Conservation (phyloP, 2,888 invertebrate genomes). For the Plemyria rubiginata region DNA sequence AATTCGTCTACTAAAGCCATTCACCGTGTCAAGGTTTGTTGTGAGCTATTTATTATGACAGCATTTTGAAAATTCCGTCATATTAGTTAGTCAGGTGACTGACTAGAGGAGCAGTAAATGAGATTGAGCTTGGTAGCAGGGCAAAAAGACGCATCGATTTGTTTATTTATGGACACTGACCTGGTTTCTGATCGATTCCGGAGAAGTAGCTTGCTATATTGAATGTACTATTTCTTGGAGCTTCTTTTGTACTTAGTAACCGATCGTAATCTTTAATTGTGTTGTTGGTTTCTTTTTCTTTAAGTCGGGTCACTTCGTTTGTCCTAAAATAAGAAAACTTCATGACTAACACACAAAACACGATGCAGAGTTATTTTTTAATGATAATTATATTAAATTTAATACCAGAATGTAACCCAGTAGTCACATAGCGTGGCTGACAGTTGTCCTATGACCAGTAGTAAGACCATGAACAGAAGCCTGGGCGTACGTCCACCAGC, state of each 20-base stretch:
- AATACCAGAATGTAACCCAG: slow-evolving; percentile 90
- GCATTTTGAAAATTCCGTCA: slow-evolving; percentile 2
- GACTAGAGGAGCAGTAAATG: not conserved
- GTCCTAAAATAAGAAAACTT: slow-evolving; percentile 57
- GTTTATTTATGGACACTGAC: slow-evolving; percentile 45
- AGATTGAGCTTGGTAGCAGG: not conserved
- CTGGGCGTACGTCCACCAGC: slow-evolving; percentile 84
- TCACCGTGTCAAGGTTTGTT: slow-evolving; percentile 35
- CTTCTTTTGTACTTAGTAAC: slow-evolving; percentile 38
- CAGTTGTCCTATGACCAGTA: slow-evolving; percentile 87
- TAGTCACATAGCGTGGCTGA: slow-evolving; percentile 90
- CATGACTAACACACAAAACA: not conserved
- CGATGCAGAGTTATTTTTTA: too few species aligned
- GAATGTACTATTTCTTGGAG: slow-evolving; percentile 63
- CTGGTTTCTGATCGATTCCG: slow-evolving; percentile 63
- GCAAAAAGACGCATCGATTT: slow-evolving; percentile 1
- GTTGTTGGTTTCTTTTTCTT: slow-evolving; percentile 69
- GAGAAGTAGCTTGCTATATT: slow-evolving; percentile 68
- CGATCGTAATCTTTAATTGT: slow-evolving; percentile 66
- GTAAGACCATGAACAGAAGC: slow-evolving; percentile 78
- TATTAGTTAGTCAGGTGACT: not conserved
- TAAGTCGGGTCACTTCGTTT: slow-evolving; percentile 76
- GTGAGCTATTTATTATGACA: slow-evolving; percentile 28
- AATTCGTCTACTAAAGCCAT: slow-evolving; percentile 29
- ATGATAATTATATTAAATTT: not conserved